Conservation (phyloP, 1,140 invertebrate species). For the Drosophila kohkoa region DNA sequence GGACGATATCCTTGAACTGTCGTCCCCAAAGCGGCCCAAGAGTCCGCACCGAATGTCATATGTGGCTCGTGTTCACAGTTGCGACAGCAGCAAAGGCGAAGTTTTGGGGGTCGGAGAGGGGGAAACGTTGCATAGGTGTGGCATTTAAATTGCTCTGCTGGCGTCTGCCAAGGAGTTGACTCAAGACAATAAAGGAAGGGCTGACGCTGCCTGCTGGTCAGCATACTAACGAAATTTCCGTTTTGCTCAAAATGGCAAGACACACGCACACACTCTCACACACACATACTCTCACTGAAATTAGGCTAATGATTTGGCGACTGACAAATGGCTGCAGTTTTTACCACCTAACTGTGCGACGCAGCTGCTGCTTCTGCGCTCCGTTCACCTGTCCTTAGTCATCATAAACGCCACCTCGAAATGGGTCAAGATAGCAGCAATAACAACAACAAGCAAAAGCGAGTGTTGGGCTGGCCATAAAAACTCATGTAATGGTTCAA, state of each 20-base stretch:
- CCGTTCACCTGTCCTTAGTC: constrained; percentile 55
- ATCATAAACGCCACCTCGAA: constrained; percentile 45
- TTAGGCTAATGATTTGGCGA: constrained; percentile 77
- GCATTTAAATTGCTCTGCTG: constrained; percentile 77
- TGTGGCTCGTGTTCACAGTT: constrained; percentile 45
- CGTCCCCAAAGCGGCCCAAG: constrained; percentile 26
- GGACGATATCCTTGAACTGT: constrained; percentile 75
- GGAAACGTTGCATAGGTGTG: constrained; percentile 58
- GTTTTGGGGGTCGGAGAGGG: neutral
- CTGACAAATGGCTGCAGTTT: constrained; percentile 78
- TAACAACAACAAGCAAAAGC: neutral
- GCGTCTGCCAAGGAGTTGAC: constrained; percentile 67
- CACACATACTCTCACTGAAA: constrained; percentile 26
- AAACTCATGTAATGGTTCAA: constrained; percentile 42
- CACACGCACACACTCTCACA: constrained; percentile 55
- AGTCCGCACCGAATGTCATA: constrained; percentile 57
- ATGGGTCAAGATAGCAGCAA: constrained; percentile 33
- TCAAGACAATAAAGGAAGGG: constrained; percentile 65
- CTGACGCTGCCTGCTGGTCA: neutral
- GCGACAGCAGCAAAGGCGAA: neutral
- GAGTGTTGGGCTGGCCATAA: constrained; percentile 15
- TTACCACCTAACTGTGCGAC: constrained; percentile 6
- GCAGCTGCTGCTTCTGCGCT: neutral
- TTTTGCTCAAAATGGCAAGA: constrained; percentile 58
- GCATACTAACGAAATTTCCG: constrained; percentile 61